Base-by-base conservation (phyloP, 2,113 vertebrate species). In the Peromyscus californicus region DNA sequence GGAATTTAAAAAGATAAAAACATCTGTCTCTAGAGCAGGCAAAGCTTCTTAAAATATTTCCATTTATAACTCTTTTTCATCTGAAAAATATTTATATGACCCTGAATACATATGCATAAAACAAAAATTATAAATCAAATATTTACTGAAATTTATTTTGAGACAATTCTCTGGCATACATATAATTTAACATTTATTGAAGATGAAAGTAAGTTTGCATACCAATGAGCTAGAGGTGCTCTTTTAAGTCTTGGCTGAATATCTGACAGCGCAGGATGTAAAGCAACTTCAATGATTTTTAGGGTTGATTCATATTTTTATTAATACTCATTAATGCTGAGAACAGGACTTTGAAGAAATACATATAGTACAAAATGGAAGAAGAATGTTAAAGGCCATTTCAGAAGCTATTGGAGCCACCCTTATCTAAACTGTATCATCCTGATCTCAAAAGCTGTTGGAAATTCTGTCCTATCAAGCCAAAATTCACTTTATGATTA, bases 1-100 rank as follows among this genome's bases (percentile, higher is more conserved):
- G 51, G 42, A 89, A 89, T 80, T 89, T 67, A 72, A 57, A 75
- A 91, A 95, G 63, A 75, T n/a, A 65, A 84, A 94, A 95, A 78
- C 33, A 82, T 6, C 3, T 0, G 29, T 48, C 39, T 69, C 65
- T 48, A 69, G 61, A 67, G 63, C 16, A 86, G n/a, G 29, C 26
- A 69, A 16, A 45, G 16, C 42, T 67, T 69, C 29, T 69, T 31
- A 45, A 85, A 85, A 29, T 31, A 16, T 86, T 86, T 36, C 42
- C 7, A 39, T 59, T 59, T n/a, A 7, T 83, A 36, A 61, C 21
- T 22, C 29, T 33, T 39, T 59, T 61, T 83, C 36, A 42, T 61
- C 57, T 59, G 36, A 63, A 84, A 61, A 84, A 8, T 29, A 54
- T 79, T 8, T 42, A 42, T 42, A 42, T 61, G 22, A 19, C 19